Conservation (phyloP, 2,113 vertebrate genomes). For the Pogonocichla stellata region DNA sequence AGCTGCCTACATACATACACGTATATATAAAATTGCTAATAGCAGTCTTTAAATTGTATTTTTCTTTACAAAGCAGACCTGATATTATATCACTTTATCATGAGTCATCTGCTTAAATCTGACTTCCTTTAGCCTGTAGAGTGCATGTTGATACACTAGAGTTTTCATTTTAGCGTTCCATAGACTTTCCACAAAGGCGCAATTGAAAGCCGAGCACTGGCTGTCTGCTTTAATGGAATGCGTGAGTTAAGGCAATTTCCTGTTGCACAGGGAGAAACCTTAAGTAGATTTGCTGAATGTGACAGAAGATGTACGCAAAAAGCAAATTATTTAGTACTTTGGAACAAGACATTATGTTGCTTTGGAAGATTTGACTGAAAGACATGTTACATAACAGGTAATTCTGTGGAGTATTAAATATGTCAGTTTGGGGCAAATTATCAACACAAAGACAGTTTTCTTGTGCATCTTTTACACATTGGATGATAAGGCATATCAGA, state of each 20-base stretch:
- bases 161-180: not conserved
- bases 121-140: not conserved
- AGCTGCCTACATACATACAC: not conserved
- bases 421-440: not conserved
- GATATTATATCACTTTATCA: not conserved
- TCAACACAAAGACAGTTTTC: not conserved
- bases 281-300: conserved; percentile 62
- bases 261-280: conserved; percentile 46
- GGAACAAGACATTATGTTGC: not conserved
- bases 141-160: conserved; percentile 1
- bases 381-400: conserved; percentile 30
- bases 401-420: conserved; percentile 23
- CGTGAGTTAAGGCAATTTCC: conserved; percentile 61
- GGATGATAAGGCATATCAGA: not conserved
- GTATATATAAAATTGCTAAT: not conserved
- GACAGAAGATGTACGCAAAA: conserved; percentile 35
- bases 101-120: conserved; percentile 3
- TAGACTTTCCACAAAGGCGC: conserved; percentile 45
- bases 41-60: not conserved
- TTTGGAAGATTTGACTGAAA: conserved; percentile 12
- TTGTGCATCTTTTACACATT: not conserved
- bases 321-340: conserved; percentile 50
- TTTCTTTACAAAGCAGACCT: not conserved
- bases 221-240: conserved; percentile 51
- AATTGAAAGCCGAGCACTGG: conserved; percentile 34